Percentiles rank a stretch among this genome's conserved stretches.
Conservation (phyloP, 2,797 vertebrate genomes). For the Rhynchonycteris naso region DNA sequence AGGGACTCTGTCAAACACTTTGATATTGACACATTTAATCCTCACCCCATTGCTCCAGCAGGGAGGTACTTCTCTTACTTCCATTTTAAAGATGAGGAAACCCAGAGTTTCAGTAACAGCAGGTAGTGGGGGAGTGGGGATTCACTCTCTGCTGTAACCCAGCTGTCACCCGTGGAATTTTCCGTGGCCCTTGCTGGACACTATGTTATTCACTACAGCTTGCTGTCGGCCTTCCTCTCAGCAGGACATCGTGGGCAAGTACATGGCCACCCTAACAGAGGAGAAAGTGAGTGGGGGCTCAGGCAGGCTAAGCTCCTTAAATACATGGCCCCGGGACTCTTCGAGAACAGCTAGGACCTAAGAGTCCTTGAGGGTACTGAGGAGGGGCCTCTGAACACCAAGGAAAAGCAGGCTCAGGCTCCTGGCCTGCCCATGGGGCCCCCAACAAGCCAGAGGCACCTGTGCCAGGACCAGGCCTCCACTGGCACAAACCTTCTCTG, state of each 20-base stretch:
- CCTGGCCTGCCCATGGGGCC: neutral
- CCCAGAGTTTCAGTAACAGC: neutral
- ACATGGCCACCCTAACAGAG: neutral
- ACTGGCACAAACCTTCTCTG: neutral
- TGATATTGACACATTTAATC: neutral
- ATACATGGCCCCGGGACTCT: neutral
- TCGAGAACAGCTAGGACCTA: neutral
- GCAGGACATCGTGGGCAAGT: neutral
- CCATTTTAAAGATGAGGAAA: conserved; percentile 23
- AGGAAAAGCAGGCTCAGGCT: conserved; percentile 86
- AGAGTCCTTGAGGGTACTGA: neutral
- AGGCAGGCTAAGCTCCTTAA: neutral
- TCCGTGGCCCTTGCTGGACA: neutral
- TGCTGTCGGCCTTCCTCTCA: neutral
- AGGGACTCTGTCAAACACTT: neutral
- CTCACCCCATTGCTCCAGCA: neutral
- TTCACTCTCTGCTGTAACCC: neutral
- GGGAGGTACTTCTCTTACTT: neutral
- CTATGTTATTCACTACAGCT: neutral
- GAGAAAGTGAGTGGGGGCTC: neutral
- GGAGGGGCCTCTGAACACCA: neutral
- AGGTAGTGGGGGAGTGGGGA: neutral
- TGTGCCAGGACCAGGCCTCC: neutral
- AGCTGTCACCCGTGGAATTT: neutral
- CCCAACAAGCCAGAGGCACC: neutral